phyloP scores from a whole-genome alignment of 2,797 vertebrate genomes.

The Urosaurus nigricauda region DNA sequence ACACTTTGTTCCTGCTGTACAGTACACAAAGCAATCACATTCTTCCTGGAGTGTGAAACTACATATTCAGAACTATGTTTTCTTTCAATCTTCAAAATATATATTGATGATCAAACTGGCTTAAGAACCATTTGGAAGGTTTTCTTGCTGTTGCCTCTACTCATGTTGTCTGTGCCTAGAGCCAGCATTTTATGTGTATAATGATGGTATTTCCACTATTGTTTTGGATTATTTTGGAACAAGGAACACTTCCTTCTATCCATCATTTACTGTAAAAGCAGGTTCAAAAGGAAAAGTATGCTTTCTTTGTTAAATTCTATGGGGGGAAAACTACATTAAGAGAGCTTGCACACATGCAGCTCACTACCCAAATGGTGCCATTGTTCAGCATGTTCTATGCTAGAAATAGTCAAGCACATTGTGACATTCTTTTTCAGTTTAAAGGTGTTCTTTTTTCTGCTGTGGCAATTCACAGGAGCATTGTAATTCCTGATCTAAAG shows the following conservation, averaged over 20 bases:
- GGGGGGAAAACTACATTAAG: neutral
- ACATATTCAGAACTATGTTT: neutral
- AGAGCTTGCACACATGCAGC: slow-evolving; percentile 11
- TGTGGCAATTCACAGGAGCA: slow-evolving; percentile 6
- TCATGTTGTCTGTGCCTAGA: neutral
- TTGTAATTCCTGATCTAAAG: slow-evolving; percentile 39
- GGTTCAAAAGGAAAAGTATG: accelerated
- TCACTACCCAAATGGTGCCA: neutral
- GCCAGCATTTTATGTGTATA: neutral
- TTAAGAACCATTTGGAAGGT: neutral
- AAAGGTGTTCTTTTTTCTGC: slow-evolving; percentile 13
- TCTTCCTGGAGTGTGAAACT: neutral
- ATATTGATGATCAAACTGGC: neutral
- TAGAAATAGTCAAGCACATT: slow-evolving; percentile 7
- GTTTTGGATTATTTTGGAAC: neutral
- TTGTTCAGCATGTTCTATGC: neutral
- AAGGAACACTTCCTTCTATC: neutral
- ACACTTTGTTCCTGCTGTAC: neutral
- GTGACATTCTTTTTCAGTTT: neutral
- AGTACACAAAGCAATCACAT: neutral
- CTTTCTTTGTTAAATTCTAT: neutral
- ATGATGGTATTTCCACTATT: neutral
- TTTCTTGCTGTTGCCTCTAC: neutral
- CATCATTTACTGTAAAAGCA: neutral
- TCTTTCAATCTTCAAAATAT: neutral